Evolutionary conservation across 2,797 vertebrate species (phyloP).

Genomic region (Premnoplex brunnescens): DNA sequence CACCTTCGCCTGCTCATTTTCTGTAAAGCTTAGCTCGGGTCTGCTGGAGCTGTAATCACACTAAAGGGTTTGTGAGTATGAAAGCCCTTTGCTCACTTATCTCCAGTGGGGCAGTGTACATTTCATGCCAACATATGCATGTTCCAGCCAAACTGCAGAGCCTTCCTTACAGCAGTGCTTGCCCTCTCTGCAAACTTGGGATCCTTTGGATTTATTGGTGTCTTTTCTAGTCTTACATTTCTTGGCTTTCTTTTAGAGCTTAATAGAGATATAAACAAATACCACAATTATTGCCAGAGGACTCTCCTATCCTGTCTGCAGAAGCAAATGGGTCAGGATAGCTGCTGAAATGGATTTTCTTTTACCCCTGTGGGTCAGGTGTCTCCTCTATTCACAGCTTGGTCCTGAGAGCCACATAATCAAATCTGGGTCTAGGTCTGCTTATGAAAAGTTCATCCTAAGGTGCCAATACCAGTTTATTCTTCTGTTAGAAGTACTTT

Average conservation of each 20-base stretch:
- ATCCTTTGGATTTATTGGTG: neutral
- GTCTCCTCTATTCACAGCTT: neutral
- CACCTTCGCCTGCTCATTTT: neutral
- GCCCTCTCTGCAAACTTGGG: neutral
- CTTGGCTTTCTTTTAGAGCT: neutral
- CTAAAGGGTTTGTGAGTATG: neutral
- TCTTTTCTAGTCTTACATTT: neutral
- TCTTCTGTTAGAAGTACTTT: neutral
- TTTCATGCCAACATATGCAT: fast-evolving
- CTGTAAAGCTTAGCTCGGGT: neutral
- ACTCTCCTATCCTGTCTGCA: neutral
- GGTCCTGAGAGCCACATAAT: neutral
- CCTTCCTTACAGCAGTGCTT: neutral
- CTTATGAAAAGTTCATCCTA: neutral
- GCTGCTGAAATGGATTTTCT: neutral
- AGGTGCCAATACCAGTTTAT: neutral
- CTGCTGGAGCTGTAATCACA: neutral
- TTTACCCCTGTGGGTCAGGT: neutral
- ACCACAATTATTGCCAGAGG: neutral
- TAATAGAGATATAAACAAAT: neutral
- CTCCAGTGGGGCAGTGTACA: neutral
- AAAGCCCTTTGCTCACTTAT: neutral
- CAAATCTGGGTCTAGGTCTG: neutral
- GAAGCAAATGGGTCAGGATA: neutral
- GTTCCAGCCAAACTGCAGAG: neutral